phyloP scores from a whole-genome alignment of 2,888 invertebrate genomes.

The Agonopterix heracliana region DNA sequence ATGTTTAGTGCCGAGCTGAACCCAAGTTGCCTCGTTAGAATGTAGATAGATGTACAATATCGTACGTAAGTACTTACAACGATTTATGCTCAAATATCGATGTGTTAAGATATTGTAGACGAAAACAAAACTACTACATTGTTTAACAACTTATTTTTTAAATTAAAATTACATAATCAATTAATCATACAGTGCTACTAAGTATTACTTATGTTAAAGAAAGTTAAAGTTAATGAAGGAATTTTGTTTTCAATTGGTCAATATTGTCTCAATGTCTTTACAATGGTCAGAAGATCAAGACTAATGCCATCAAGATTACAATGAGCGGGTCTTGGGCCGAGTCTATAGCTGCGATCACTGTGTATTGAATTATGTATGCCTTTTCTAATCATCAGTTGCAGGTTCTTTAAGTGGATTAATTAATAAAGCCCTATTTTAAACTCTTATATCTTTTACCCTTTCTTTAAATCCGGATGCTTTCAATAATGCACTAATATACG shows the following conservation, averaged over 20 bases:
- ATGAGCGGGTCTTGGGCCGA: constrained; percentile 62
- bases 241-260: constrained; percentile 30
- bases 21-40: constrained; percentile 47
- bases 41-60: constrained; percentile 29
- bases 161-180: neutral
- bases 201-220: no score
- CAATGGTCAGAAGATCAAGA: constrained; percentile 55
- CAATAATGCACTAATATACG: no score
- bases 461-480: no score
- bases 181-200: no score
- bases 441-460: no score
- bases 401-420: neutral
- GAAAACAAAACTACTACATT: constrained; percentile 34
- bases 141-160: neutral
- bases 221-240: constrained; percentile 26
- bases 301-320: constrained; percentile 63
- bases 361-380: constrained; percentile 42
- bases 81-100: neutral
- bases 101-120: constrained; percentile 17
- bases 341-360: constrained; percentile 47
- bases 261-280: constrained; percentile 59
- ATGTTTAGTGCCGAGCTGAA: constrained; percentile 38
- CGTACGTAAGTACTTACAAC: neutral
- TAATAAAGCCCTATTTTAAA: no score
- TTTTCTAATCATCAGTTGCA: constrained; percentile 64